These are phyloP conservation scores for Axinella damicornis DNA, from an alignment of 37 sponge, comb jelly and placozoan species.

Conservation along the genomic window DNA sequence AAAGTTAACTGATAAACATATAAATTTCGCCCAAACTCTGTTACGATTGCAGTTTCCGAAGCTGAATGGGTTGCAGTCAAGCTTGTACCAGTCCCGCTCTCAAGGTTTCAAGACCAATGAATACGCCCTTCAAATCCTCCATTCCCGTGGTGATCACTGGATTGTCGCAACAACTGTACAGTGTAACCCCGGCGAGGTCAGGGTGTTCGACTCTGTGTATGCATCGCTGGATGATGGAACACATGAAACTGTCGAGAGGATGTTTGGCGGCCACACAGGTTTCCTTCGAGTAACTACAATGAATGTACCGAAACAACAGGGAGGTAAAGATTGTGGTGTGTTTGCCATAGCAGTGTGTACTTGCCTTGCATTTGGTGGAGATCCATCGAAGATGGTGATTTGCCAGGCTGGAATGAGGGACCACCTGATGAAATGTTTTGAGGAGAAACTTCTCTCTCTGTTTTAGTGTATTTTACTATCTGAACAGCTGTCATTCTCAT, in stretches of 20 bases:
- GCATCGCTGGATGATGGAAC: not conserved
- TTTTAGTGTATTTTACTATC: constrained; percentile 8
- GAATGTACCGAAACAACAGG: constrained; percentile 3
- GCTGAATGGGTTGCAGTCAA: constrained; percentile 15
- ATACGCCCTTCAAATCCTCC: not conserved
- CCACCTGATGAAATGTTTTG: constrained; percentile 54
- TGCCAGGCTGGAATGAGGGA: constrained; percentile 41
- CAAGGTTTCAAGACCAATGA: not conserved
- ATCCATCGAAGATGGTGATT: constrained; percentile 35
- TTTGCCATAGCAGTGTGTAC: constrained; percentile 45
- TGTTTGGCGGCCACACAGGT: not conserved
- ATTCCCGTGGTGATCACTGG: not conserved
- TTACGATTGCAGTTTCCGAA: not conserved
- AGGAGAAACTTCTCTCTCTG: constrained; percentile 2
- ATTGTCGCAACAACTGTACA: not conserved
- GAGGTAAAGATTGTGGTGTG: constrained; percentile 3
- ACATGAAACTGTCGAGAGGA: not conserved
- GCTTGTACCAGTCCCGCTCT: constrained; percentile 1
- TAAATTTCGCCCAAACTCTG: constrained; percentile 16
- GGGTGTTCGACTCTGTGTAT: not conserved
- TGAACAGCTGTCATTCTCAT: too few species aligned
- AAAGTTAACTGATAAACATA: constrained; percentile 7
- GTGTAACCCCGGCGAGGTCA: not conserved
- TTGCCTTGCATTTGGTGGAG: constrained; percentile 36
- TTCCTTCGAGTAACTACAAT: not conserved